Evolutionary conservation across 2,888 invertebrate genomes (phyloP), one percentile per base, ranked within the genome.

Genomic region (Dromius quadrimaculatus): DNA sequence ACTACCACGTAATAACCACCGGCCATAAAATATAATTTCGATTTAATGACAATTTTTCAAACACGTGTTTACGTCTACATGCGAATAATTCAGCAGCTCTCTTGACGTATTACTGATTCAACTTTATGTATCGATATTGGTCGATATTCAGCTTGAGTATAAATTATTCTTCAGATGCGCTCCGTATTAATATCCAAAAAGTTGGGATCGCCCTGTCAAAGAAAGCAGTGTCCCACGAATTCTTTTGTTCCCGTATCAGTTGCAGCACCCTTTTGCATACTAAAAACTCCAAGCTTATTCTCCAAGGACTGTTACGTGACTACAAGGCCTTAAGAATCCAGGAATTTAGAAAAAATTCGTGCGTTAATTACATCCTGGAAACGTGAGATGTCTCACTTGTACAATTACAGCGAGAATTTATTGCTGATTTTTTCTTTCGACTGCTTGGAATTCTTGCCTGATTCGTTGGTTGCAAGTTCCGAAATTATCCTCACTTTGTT

Each of bases 321-420:
- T 23, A 20, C 38, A 17, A 5, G 8, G 22, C 32, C 57, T 23
- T 17, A 20, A 41, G 28, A 57, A 66, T 54, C 57, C 34, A 38
- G 54, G 54, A 66, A 66, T 66, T n/a, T n/a, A 57, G 41, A 66
- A 66, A 66, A 66, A 66, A 57, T 54, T 66, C 54, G 15, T 57
- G 54, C 50, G 66, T 66, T 66, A 66, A 66, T 66, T 66, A 28
- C 66, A 66, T 54, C 66, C 54, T 66, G 57, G 57, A 66, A 57
- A 66, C 66, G 54, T 54, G 66, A 66, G 66, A 66, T 50, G 54
- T 54, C 66, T 66, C 66, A 54, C 66, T 54, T 54, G 66, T 54
- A 28, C 38, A 54, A 66, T 66, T 66, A 54, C 38, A 41, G 15
- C 13, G 15, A 11, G 54, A 57, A 66, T 66, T 66, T 66, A 66